Evolutionary conservation across 2,113 vertebrate species (phyloP).

Genomic region (Myotis davidii): DNA sequence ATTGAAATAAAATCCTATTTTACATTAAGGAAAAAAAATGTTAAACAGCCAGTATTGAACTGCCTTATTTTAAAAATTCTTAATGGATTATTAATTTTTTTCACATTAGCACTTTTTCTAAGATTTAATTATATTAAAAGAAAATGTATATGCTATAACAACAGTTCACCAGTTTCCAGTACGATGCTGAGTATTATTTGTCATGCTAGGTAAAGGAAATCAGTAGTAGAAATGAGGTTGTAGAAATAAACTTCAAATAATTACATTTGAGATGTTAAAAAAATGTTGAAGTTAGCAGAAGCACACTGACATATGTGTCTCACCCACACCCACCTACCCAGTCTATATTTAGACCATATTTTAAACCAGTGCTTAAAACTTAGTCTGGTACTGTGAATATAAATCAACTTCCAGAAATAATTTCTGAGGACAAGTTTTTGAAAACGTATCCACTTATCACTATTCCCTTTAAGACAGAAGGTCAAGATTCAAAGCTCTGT

Average conservation of each 20-base stretch:
- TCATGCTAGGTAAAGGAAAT: background rate
- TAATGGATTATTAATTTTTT: slow-evolving; percentile 51
- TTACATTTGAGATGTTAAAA: slow-evolving; percentile 42
- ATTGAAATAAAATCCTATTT: slow-evolving; percentile 24
- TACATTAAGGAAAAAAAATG: background rate
- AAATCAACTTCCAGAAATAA: slow-evolving; percentile 40
- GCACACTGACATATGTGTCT: background rate
- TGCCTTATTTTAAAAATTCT: slow-evolving; percentile 45
- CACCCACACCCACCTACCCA: background rate
- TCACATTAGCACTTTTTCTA: slow-evolving; percentile 30
- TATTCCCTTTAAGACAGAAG: slow-evolving; percentile 22
- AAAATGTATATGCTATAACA: slow-evolving; percentile 26
- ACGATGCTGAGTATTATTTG: background rate
- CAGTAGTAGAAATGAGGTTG: background rate
- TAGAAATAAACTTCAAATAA: slow-evolving; percentile 27
- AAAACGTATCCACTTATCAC: slow-evolving; percentile 9
- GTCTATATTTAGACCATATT: slow-evolving; percentile 18
- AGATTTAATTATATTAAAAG: slow-evolving; percentile 31
- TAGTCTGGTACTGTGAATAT: slow-evolving; percentile 37
- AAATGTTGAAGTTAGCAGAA: slow-evolving; percentile 20
- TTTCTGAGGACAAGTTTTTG: slow-evolving; percentile 38
- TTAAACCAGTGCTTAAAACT: slow-evolving; percentile 33
- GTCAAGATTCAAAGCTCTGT: slow-evolving; percentile 37
- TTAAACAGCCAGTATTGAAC: slow-evolving; percentile 1
- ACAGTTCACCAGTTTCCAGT: background rate